A percentile compares a stretch with the other conserved stretches of the same genome.
Conservation (phyloP, 2,888 invertebrate genomes). For the Hirtodrosophila alboralis region DNA sequence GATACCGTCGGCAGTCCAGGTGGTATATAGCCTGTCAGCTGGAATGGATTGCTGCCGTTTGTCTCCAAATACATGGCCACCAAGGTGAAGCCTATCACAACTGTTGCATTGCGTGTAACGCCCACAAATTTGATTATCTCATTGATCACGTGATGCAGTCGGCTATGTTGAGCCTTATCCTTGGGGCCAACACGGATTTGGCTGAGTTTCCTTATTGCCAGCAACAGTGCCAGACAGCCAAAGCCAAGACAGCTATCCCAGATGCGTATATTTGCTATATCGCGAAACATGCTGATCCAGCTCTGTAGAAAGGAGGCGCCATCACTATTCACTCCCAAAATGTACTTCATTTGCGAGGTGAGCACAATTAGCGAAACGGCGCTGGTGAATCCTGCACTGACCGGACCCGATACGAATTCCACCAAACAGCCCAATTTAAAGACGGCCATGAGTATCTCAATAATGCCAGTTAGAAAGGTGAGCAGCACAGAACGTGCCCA, state of each 20-base stretch:
- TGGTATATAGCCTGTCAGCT: conserved; percentile 89
- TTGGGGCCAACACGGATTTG: conserved; percentile 87
- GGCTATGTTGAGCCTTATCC: conserved; percentile 83
- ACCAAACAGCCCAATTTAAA: conserved; percentile 93
- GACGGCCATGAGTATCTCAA: conserved; percentile 92
- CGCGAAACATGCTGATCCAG: conserved; percentile 89
- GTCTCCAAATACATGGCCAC: conserved; percentile 87
- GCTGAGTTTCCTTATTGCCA: conserved; percentile 90
- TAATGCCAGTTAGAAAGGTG: conserved; percentile 89
- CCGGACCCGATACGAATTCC: conserved; percentile 95
- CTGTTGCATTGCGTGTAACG: conserved; percentile 91
- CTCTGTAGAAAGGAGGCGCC: conserved; percentile 91
- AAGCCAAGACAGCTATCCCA: conserved; percentile 92
- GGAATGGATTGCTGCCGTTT: conserved; percentile 85
- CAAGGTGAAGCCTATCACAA: conserved; percentile 89
- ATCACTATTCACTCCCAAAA: conserved; percentile 89
- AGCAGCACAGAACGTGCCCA: conserved; percentile 89
- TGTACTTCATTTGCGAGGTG: conserved; percentile 93
- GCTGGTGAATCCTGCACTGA: conserved; percentile 94
- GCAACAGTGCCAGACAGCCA: conserved; percentile 89
- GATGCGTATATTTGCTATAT: conserved; percentile 87
- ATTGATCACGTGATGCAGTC: conserved; percentile 86
- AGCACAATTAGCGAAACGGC: conserved; percentile 95
- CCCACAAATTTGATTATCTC: conserved; percentile 90
- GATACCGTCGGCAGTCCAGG: conserved; percentile 89